A percentile compares a stretch with the other conserved stretches of the same genome.
phyloP scores from a whole-genome alignment of 2,888 invertebrate genomes.

The Yponomeuta plumbellus region DNA sequence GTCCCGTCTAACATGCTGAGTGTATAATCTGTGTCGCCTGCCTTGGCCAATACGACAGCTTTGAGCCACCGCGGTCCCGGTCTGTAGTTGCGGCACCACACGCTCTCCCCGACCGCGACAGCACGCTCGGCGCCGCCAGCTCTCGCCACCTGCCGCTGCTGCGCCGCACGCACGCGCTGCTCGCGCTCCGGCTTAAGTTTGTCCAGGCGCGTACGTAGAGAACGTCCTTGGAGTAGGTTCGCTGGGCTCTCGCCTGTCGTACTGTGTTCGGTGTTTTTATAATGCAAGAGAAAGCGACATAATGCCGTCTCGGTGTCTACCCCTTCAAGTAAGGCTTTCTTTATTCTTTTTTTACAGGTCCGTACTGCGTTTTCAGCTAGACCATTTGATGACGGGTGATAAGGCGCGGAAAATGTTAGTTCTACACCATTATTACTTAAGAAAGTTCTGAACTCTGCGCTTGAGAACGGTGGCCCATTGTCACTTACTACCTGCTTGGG shows the following conservation, averaged over 20 bases:
- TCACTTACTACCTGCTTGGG: conserved; percentile 7
- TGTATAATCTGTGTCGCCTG: neutral
- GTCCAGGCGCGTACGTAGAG: conserved; percentile 4
- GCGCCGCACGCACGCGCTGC: conserved; percentile 2
- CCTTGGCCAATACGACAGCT: neutral
- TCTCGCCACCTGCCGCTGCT: neutral
- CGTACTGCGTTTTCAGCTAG: conserved; percentile 16
- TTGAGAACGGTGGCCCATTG: conserved; percentile 17
- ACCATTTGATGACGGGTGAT: conserved; percentile 20
- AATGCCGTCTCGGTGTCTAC: neutral
- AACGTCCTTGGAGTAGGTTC: neutral
- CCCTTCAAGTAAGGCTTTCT: conserved; percentile 1
- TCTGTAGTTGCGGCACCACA: conserved; percentile 4
- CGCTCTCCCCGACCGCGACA: neutral
- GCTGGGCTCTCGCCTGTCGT: neutral
- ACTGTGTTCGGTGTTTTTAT: conserved; percentile 5
- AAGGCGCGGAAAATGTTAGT: conserved; percentile 18
- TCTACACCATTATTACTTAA: conserved; percentile 4
- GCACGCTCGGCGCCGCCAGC: conserved; percentile 1
- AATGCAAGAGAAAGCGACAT: neutral
- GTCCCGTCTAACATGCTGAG: neutral
- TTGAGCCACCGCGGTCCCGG: neutral
- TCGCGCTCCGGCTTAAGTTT: neutral
- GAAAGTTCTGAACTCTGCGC: conserved; percentile 14
- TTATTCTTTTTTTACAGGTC: neutral